These are phyloP conservation scores for Rhinichthys osculus DNA, from an alignment of 2,797 vertebrate species.

Conservation along the genomic window DNA sequence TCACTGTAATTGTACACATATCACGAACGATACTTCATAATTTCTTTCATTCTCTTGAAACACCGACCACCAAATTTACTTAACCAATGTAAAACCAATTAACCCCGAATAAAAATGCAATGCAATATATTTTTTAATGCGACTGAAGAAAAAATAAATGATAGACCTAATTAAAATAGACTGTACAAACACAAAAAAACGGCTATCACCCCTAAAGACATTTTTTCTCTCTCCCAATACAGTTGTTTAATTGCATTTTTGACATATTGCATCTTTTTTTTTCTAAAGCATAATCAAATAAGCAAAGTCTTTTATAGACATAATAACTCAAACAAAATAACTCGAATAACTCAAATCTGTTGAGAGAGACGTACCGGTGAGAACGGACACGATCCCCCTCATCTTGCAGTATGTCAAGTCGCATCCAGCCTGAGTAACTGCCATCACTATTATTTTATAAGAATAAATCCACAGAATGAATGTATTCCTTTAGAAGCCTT, in stretches of 20 bases:
- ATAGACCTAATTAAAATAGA: not conserved
- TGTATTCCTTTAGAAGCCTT: not conserved
- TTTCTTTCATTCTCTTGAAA: not conserved
- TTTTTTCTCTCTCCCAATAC: not conserved
- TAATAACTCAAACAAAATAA: not conserved
- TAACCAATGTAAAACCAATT: not conserved
- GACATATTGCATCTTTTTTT: not conserved
- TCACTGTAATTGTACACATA: not conserved
- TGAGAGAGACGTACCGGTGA: slow-evolving; percentile 75
- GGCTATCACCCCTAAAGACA: not conserved
- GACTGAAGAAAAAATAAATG: not conserved
- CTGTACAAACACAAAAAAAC: not conserved
- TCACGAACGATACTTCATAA: not conserved
- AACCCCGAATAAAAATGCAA: not conserved
- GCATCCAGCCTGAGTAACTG: slow-evolving; percentile 78
- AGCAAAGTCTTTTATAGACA: not conserved
- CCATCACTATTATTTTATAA: slow-evolving; percentile 68
- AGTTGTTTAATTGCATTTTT: not conserved
- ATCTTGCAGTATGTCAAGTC: slow-evolving; percentile 83
- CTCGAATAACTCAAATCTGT: not conserved
- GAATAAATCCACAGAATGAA: not conserved
- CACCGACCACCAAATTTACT: not conserved
- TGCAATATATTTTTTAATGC: not conserved
- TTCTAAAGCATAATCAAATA: not conserved
- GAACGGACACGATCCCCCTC: slow-evolving; percentile 79